Base-by-base conservation (phyloP, 2,113 vertebrate genomes). In the Micromys minutus region DNA sequence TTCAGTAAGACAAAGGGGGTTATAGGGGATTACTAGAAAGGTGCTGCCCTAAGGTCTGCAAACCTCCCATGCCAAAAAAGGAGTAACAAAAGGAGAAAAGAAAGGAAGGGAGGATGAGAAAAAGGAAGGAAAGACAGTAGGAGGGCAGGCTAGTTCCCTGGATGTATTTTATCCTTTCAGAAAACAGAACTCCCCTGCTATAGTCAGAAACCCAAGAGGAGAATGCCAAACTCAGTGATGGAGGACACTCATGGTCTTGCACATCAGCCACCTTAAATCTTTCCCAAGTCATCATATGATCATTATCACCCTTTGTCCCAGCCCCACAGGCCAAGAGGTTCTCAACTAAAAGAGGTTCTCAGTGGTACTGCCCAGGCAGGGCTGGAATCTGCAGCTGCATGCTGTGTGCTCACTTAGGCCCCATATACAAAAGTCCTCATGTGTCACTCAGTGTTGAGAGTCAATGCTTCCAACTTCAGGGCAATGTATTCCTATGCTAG, bases 361-460 rank as follows among this genome's bases (percentile, higher is more conserved):
- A 31, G 12, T 1, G 8, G 29, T n/a, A 19, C n/a, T 31, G 16
- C 7, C 16, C 4, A 10, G 36, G 31, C 50, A 89, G 65, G 65
- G 15, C 0, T 29, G 45, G 65, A 19, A 26, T 47, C 45, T n/a
- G 45, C 12, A 65, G 42, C 59, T 6, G n/a, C 4, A 10, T 15
- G 9, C 52, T 34, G 13, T 57, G 5, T 36, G 13, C 85, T 67
- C 67, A 39, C 9, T 2, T 7, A 31, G 17, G 5, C 39, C 26
- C 10, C 16, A 6, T 1, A 31, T 7, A 0, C 1, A 1, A 9
- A 47, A 22, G 19, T 26, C 55, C 5, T 19, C 19, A 1, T 5
- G 1, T 5, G 7, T 6, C 7, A 5, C 3, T 42, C 2, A 17
- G 5, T 65, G 0, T 6, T 21, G 26, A 17, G 1, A 0, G 80